These are phyloP conservation scores for Zaprionus capensis DNA, from an alignment of 1,140 invertebrate species.

Conservation along the genomic window DNA sequence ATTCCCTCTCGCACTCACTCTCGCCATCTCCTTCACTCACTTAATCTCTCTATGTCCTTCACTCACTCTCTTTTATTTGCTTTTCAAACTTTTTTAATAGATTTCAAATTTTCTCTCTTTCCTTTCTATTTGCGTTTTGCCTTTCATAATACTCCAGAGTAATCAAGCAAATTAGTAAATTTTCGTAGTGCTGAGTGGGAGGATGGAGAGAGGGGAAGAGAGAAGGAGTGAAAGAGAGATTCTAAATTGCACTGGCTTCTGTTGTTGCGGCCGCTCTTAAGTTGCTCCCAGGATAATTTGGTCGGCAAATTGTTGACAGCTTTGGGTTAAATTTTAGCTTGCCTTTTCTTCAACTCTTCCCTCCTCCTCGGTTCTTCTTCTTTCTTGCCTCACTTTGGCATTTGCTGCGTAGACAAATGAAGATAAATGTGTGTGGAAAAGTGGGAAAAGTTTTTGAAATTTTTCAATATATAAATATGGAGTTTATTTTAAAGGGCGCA, in stretches of 20 bases:
- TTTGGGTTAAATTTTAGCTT: conserved; percentile 37
- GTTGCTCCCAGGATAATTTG: conserved; percentile 71
- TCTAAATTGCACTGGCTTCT: conserved; percentile 28
- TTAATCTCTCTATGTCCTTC: conserved; percentile 13
- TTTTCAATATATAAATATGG: conserved; percentile 16
- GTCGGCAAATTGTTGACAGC: conserved; percentile 79
- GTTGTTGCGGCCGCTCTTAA: conserved; percentile 30
- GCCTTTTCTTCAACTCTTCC: conserved; percentile 15
- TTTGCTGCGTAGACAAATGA: conserved; percentile 60
- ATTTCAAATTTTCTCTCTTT: conserved; percentile 67
- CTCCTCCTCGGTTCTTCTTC: conserved; percentile 2
- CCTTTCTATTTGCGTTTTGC: conserved; percentile 2
- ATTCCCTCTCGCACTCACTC: conserved; percentile 21
- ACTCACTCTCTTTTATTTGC: conserved; percentile 21
- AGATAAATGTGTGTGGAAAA: conserved; percentile 62
- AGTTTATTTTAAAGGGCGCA: neutral
- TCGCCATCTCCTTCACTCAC: neutral
- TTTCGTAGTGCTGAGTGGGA: neutral
- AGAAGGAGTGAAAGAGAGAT: conserved; percentile 4
- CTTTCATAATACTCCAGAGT: conserved; percentile 64
- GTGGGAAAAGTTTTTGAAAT: conserved; percentile 11
- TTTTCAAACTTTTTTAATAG: conserved; percentile 78
- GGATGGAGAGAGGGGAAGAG: neutral
- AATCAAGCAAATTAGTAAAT: conserved; percentile 78
- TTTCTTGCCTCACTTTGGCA: conserved; percentile 16